Evolutionary conservation across 2,888 invertebrate species (phyloP).

Genomic region (Balanococcus diminutus): DNA sequence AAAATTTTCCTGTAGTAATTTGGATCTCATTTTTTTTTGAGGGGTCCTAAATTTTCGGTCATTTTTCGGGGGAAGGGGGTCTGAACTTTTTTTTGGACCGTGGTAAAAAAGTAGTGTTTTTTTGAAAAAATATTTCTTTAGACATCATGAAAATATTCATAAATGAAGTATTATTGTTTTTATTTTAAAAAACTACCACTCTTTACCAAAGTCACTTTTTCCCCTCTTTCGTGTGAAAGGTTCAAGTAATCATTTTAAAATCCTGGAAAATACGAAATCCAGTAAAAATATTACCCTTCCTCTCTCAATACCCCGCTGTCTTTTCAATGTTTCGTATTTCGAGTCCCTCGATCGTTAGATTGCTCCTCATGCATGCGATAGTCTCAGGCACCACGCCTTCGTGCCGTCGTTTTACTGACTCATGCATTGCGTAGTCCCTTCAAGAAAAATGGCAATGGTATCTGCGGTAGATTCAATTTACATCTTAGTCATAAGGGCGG

Average conservation of each 20-base stretch:
- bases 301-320: background rate
- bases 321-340: background rate
- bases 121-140: too few relatives aligned
- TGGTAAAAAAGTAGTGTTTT: too few relatives aligned
- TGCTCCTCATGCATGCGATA: background rate
- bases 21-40: too few relatives aligned
- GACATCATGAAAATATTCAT: too few relatives aligned
- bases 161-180: too few relatives aligned
- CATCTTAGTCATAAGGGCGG: background rate
- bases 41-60: too few relatives aligned
- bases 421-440: background rate
- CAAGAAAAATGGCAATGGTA: background rate
- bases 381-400: background rate
- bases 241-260: background rate
- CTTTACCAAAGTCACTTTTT: background rate
- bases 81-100: too few relatives aligned
- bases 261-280: background rate
- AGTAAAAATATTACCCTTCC: background rate
- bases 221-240: background rate
- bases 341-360: background rate
- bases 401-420: background rate
- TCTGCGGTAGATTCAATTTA: background rate
- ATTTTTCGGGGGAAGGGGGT: too few relatives aligned
- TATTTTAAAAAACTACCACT: background rate
- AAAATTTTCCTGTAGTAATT: too few relatives aligned